Percentiles rank a stretch among this genome's conserved stretches.
These are phyloP conservation scores for Orius insidiosus DNA, from an alignment of 1,140 invertebrate species.

Conservation along the genomic window DNA sequence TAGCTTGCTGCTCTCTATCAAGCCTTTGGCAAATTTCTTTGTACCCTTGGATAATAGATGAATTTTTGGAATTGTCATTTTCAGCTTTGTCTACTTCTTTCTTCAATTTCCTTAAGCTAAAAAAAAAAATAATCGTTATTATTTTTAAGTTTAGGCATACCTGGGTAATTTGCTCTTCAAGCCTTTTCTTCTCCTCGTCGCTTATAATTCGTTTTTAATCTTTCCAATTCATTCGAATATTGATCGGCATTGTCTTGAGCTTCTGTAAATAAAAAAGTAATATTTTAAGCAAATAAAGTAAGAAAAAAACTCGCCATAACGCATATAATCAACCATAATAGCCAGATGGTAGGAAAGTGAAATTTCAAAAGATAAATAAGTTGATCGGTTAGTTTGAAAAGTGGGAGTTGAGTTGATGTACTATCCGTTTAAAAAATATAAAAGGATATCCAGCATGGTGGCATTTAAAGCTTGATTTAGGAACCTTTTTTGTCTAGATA, in stretches of 20 bases:
- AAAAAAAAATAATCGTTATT: too few relatives aligned
- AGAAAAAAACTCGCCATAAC: too few relatives aligned
- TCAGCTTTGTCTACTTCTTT: constrained; percentile 60
- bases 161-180: constrained; percentile 58
- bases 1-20: constrained; percentile 61
- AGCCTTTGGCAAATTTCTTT: constrained; percentile 77
- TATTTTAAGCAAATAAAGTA: neutral
- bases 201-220: constrained; percentile 48
- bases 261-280: constrained; percentile 27
- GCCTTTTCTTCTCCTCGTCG: constrained; percentile 67
- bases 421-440: too few relatives aligned
- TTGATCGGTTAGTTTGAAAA: too few relatives aligned
- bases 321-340: too few relatives aligned
- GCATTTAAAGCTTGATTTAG: too few relatives aligned
- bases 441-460: too few relatives aligned
- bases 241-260: constrained; percentile 62
- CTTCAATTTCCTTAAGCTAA: constrained; percentile 68
- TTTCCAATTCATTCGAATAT: constrained; percentile 60
- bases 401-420: too few relatives aligned
- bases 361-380: too few relatives aligned
- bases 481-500: too few relatives aligned
- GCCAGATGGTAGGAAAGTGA: neutral
- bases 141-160: too few relatives aligned
- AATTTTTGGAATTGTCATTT: constrained; percentile 48
- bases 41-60: constrained; percentile 74